Evolutionary conservation across 2,888 invertebrate species (phyloP).

Genomic region (Herminia tarsipennalis): DNA sequence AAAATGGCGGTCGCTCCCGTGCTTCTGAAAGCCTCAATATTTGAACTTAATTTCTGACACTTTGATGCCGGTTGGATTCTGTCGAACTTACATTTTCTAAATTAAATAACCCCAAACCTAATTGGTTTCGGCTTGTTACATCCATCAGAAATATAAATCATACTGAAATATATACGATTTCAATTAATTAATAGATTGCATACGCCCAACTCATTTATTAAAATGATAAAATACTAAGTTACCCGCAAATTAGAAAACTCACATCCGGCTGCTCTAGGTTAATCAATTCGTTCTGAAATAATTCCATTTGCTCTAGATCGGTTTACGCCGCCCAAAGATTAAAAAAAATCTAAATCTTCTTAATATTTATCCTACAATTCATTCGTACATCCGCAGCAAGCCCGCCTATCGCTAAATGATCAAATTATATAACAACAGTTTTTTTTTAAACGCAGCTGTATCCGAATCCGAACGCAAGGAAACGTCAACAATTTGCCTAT

Average conservation of each 20-base stretch:
- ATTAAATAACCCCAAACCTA: constrained; percentile 13
- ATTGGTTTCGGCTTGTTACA: constrained; percentile 4
- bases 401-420: constrained; percentile 41
- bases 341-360: constrained; percentile 2
- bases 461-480: constrained; percentile 45
- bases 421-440: constrained; percentile 57
- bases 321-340: no score
- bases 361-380: constrained; percentile 40
- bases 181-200: no score
- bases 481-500: constrained; percentile 82
- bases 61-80: constrained; percentile 15
- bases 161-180: background rate
- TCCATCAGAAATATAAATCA: constrained; percentile 4
- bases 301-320: background rate
- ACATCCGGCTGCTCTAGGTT: no score
- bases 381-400: constrained; percentile 55
- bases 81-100: constrained; percentile 5
- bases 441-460: constrained; percentile 65
- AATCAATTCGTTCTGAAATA: no score
- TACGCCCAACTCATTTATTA: no score
- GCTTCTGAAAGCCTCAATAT: constrained; percentile 15
- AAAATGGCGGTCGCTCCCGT: constrained; percentile 16
- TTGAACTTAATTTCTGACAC: constrained; percentile 12
- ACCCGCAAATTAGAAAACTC: no score
- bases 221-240: no score